These are phyloP conservation scores for Rhynchophorus ferrugineus DNA, from an alignment of 1,140 invertebrate species.

Conservation along the genomic window DNA sequence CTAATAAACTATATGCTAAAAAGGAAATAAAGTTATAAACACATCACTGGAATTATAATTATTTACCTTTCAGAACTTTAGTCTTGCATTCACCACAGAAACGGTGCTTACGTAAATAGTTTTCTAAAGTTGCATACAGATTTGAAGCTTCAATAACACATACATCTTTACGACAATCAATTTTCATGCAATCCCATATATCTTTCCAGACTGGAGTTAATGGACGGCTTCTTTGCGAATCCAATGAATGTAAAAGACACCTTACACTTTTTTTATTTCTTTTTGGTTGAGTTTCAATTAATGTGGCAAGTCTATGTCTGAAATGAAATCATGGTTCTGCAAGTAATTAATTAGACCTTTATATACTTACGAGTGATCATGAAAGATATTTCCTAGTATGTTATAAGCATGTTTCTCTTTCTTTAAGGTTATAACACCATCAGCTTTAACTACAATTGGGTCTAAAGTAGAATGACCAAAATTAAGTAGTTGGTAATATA, in stretches of 20 bases:
- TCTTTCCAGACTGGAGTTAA: conserved; percentile 64
- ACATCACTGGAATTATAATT: conserved; percentile 41
- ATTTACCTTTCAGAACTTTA: conserved; percentile 57
- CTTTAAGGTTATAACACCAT: conserved; percentile 66
- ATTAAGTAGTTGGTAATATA: conserved; percentile 75
- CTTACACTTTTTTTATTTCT: conserved; percentile 78
- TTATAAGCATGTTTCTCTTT: conserved; percentile 70
- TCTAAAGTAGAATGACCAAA: conserved; percentile 76
- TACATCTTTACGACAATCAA: conserved; percentile 75
- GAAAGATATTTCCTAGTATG: conserved; percentile 70
- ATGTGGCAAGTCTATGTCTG: conserved; percentile 65
- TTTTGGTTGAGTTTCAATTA: conserved; percentile 70
- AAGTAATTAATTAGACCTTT: conserved; percentile 2
- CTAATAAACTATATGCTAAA: conserved; percentile 72
- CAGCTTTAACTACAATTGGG: conserved; percentile 61
- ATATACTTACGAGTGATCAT: conserved; percentile 72
- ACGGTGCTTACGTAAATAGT: conserved; percentile 84
- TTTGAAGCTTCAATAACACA: conserved; percentile 76
- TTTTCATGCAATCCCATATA: conserved; percentile 82
- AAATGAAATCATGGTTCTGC: conserved; percentile 31
- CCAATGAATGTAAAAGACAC: conserved; percentile 79
- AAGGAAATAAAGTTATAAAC: conserved; percentile 3
- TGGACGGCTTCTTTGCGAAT: conserved; percentile 70
- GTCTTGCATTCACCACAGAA: conserved; percentile 89
- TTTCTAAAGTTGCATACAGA: conserved; percentile 75